Percentiles rank a stretch among this genome's conserved stretches.
Evolutionary conservation across 2,797 vertebrate species (phyloP).

Genomic region (Epinephelus coioides): DNA sequence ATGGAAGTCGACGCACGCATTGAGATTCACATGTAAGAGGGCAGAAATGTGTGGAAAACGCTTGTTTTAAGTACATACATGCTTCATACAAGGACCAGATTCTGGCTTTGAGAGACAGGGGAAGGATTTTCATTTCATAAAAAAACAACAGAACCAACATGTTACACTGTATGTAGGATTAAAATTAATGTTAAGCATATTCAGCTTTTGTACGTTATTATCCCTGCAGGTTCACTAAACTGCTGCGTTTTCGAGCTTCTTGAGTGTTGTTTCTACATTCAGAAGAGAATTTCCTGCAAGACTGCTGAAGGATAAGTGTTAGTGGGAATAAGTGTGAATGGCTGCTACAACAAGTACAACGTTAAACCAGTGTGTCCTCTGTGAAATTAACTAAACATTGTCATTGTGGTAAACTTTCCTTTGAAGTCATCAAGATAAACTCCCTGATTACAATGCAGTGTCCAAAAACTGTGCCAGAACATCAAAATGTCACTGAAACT

Average conservation of each 20-base stretch:
- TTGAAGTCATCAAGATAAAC: not conserved
- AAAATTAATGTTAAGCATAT: not conserved
- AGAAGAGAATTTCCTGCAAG: slow-evolving; percentile 1
- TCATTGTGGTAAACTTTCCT: not conserved
- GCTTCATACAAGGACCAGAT: slow-evolving; percentile 9
- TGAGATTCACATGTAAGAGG: not conserved
- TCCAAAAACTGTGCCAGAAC: not conserved
- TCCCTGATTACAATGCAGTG: not conserved
- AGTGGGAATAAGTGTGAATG: not conserved
- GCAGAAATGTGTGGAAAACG: not conserved
- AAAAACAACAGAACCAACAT: not conserved
- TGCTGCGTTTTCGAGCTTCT: not conserved
- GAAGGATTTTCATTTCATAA: not conserved
- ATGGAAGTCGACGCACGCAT: not conserved
- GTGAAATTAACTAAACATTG: not conserved
- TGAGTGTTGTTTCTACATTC: slow-evolving; percentile 13
- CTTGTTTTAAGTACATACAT: not conserved
- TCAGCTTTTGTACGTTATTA: not conserved
- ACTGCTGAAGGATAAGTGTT: not conserved
- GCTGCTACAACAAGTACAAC: slow-evolving; percentile 23
- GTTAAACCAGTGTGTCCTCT: not conserved
- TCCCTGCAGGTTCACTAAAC: slow-evolving; percentile 1
- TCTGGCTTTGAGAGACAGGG: slow-evolving; percentile 25
- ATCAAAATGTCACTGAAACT: no score
- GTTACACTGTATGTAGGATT: no score